phyloP scores from a whole-genome alignment of 1,140 invertebrate genomes.

The Pachypeltis micranthus region DNA sequence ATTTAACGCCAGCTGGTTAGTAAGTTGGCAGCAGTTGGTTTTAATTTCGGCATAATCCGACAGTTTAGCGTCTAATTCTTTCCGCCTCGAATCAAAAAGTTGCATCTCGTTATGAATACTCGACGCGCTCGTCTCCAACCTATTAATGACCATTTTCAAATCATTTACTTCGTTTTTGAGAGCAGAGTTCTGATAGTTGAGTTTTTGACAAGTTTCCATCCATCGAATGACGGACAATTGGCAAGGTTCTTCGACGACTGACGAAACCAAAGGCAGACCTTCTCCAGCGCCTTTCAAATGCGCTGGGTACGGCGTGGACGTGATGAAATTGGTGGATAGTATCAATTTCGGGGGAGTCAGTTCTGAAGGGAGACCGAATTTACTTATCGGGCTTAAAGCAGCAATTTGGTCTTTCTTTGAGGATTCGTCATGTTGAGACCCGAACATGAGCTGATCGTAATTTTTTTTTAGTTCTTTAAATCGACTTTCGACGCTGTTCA shows the following conservation, averaged over 20 bases:
- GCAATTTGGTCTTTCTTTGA: no score
- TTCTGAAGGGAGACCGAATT: not conserved
- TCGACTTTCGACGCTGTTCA: no score
- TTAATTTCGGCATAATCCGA: not conserved
- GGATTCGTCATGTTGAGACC: no score
- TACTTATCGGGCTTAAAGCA: not conserved
- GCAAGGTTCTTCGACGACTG: not conserved
- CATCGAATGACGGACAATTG: constrained; percentile 2
- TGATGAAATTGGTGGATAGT: not conserved
- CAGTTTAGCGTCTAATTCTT: constrained; percentile 11
- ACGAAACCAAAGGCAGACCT: not conserved
- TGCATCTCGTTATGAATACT: constrained; percentile 10
- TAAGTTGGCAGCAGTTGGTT: not conserved
- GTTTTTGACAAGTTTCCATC: constrained; percentile 12
- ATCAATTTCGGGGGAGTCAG: not conserved
- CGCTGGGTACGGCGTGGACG: constrained; percentile 10
- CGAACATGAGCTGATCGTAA: no score
- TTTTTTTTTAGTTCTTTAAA: no score
- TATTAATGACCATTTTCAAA: not conserved
- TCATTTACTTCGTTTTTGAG: not conserved
- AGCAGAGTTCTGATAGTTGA: not conserved
- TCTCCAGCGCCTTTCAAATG: constrained; percentile 1
- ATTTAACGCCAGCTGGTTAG: not conserved
- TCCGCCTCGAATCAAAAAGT: not conserved
- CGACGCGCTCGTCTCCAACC: not conserved